Evolutionary conservation across 2,797 vertebrate species (phyloP).

Genomic region (Pampus argenteus): DNA sequence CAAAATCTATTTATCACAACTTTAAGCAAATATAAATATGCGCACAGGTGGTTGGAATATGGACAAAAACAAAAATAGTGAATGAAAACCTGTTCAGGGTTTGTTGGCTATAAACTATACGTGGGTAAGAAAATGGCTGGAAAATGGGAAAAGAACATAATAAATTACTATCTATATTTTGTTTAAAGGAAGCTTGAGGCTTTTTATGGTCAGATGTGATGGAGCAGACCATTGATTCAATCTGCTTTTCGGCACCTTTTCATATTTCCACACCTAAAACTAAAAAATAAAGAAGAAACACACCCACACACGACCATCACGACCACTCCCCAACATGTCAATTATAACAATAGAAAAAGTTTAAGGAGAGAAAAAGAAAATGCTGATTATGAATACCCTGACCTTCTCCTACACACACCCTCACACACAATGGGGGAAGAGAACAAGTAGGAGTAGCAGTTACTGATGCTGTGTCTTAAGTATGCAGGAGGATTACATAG

Average conservation of each 20-base stretch:
- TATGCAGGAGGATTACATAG: no score
- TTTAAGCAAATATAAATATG: constrained; percentile 8
- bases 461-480: no score
- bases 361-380: constrained; percentile 50
- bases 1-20: neutral
- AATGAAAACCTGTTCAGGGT: neutral
- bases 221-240: neutral
- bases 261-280: neutral
- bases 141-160: neutral
- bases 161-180: neutral
- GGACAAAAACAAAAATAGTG: neutral
- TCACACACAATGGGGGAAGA: constrained; percentile 11
- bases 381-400: constrained; percentile 61
- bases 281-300: no score
- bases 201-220: neutral
- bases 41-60: neutral
- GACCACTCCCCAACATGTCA: constrained; percentile 26
- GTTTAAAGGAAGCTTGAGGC: neutral
- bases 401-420: constrained; percentile 56
- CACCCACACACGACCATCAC: no score
- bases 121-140: neutral
- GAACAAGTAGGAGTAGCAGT: constrained; percentile 41
- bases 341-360: constrained; percentile 65
- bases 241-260: neutral
- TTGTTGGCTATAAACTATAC: neutral